Conservation (phyloP, 2,797 vertebrate genomes). For the Tokudaia tokunoshimensis region DNA sequence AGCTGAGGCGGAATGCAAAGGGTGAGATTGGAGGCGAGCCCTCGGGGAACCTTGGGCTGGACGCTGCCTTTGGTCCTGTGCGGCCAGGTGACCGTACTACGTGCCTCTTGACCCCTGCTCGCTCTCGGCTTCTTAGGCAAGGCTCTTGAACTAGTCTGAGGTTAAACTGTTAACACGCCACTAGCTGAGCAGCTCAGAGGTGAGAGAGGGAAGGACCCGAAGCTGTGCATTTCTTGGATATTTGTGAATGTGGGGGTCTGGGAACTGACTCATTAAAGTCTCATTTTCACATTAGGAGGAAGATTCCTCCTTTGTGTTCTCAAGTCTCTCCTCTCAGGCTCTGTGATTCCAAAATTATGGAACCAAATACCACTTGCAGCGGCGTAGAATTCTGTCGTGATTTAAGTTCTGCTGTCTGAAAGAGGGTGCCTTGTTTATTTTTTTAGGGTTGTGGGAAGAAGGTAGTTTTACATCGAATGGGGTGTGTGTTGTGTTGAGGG, state of each 20-base stretch:
- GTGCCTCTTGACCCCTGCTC: not conserved
- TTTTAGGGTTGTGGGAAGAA: slow-evolving; percentile 22
- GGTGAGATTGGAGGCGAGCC: not conserved
- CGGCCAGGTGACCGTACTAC: not conserved
- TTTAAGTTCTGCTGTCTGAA: slow-evolving; percentile 23
- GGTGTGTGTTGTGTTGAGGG: slow-evolving; percentile 14
- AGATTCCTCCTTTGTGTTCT: slow-evolving; percentile 68
- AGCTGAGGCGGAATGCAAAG: not conserved
- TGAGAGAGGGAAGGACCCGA: slow-evolving; percentile 10
- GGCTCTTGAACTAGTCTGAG: slow-evolving; percentile 38
- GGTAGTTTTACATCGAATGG: slow-evolving; percentile 4
- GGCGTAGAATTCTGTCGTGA: not conserved
- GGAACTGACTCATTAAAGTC: slow-evolving; percentile 41
- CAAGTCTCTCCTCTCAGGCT: not conserved
- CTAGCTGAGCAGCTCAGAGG: not conserved
- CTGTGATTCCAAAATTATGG: slow-evolving; percentile 15
- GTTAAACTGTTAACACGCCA: not conserved
- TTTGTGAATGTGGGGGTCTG: slow-evolving; percentile 19
- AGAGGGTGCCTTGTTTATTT: not conserved
- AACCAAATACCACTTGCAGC: slow-evolving; percentile 7
- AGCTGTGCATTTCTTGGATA: slow-evolving; percentile 19
- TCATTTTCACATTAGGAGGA: slow-evolving; percentile 17
- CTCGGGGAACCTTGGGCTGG: not conserved
- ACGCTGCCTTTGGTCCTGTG: not conserved
- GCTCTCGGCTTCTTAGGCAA: not conserved